Evolutionary conservation across 2,113 vertebrate species (phyloP), one percentile per base, ranked within the genome.

Genomic region (Chloebia gouldiae): DNA sequence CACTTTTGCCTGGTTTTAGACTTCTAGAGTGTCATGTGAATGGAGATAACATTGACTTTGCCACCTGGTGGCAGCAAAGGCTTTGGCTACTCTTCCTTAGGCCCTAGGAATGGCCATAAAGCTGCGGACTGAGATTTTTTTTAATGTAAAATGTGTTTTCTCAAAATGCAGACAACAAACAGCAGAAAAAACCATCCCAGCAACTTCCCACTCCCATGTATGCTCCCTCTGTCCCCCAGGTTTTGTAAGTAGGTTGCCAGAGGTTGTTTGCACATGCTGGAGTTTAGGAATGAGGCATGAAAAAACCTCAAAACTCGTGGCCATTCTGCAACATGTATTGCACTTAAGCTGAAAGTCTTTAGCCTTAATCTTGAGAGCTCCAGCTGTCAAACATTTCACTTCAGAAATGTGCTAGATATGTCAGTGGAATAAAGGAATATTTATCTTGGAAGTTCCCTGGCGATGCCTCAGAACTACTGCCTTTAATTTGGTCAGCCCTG

Each of bases 41-140:
- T 37, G 57, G 61, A 23, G 49, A 4, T 9, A 13, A 8, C 0
- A 5, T 14, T n/a, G 47, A 16, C 40, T 65, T 42, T 61, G 70
- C 96, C 97, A 95, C 97, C 39, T 47, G 97, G 89, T 97, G 97
- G 97, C 97, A 97, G 95, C 91, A 90, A 85, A 97, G 61, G 35
- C 95, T 96, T 96, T 94, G 70, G 54, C 42, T 73, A 9, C 20
- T 18, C 9, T 54, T 27, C 15, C 4, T 56, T 49, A 30, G 9
- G 3, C 20, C 3, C 9, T 11, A 15, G 45, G 28, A 53, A 22
- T 7, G 49, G 49, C 63, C 14, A 1, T 53, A 31, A 31, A 39
- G 23, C 25, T 57, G 18, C 45, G 68, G 6, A 11, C 23, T 19
- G 11, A 73, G 20, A 7, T 45, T 30, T 51, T 16, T 15, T 33